Percentiles rank a stretch among this genome's conserved stretches.
These are phyloP conservation scores for Etheostoma nigrum DNA, from an alignment of 2,797 vertebrate genomes.

Conservation along the genomic window DNA sequence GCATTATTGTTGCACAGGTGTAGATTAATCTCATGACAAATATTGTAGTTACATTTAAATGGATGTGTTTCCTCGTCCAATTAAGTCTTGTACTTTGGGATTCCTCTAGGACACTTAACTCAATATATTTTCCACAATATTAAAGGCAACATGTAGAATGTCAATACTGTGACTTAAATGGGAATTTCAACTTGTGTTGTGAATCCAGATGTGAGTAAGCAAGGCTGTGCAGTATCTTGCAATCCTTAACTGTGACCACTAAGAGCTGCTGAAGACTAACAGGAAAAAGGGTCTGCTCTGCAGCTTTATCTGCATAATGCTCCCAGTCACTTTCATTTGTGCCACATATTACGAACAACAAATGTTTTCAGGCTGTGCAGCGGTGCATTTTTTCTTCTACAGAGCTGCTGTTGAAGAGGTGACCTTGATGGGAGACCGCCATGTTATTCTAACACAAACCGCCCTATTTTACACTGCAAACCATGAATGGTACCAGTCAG, in stretches of 20 bases:
- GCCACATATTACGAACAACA: constrained; percentile 13
- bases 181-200: neutral
- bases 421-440: constrained; percentile 13
- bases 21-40: constrained; percentile 7
- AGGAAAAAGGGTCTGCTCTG: constrained; percentile 20
- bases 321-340: constrained; percentile 32
- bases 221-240: constrained; percentile 19
- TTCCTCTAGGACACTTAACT: neutral
- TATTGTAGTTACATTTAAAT: neutral
- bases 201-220: neutral
- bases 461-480: constrained; percentile 5
- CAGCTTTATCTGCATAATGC: constrained; percentile 45
- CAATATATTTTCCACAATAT: constrained; percentile 1
- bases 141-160: neutral
- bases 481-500: neutral
- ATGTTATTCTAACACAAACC: constrained; percentile 13
- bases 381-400: neutral
- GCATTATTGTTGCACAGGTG: neutral
- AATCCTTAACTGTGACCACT: constrained; percentile 54
- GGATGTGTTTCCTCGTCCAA: neutral
- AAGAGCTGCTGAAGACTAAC: constrained; percentile 65
- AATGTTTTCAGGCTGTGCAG: constrained; percentile 3
- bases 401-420: constrained; percentile 12
- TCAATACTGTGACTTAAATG: neutral
- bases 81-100: neutral